phyloP scores from a whole-genome alignment of 2,113 vertebrate species.

The Phylloscopus trochiloides region DNA sequence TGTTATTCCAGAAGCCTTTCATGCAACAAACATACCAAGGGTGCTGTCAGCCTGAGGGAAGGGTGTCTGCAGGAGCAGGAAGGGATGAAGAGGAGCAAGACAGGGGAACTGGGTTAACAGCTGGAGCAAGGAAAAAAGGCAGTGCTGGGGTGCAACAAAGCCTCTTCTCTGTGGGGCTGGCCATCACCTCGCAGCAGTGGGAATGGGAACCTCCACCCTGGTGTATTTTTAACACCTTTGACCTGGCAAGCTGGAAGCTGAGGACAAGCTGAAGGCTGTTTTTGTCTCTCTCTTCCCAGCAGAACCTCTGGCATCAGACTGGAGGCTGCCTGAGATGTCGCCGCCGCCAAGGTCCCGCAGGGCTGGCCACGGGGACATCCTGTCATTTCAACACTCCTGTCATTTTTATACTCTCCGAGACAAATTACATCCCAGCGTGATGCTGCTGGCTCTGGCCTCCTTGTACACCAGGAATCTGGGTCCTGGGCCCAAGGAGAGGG shows the following conservation, averaged over 20 bases:
- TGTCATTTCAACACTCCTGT: neutral
- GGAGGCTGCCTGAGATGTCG: neutral
- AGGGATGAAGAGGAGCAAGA: neutral
- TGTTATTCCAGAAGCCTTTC: neutral
- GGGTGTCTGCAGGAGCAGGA: neutral
- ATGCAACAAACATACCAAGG: neutral
- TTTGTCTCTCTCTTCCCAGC: neutral
- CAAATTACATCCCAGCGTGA: neutral
- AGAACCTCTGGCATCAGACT: neutral
- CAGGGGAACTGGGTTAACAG: neutral
- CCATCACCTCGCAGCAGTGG: neutral
- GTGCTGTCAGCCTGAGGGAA: neutral
- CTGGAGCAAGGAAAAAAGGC: neutral
- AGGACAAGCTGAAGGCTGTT: neutral
- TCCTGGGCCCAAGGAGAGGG: neutral
- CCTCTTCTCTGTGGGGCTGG: neutral
- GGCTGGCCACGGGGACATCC: neutral
- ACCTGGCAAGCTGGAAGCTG: neutral
- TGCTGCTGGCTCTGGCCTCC: neutral
- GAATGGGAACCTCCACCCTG: neutral
- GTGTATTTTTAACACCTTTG: neutral
- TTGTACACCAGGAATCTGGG: neutral
- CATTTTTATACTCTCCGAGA: neutral
- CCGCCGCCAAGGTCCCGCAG: rapidly evolving
- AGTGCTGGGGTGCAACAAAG: neutral